A percentile compares a stretch with the other conserved stretches of the same genome.
phyloP scores from a whole-genome alignment of 2,888 invertebrate genomes.

The Zhuqinia jingwanae region DNA sequence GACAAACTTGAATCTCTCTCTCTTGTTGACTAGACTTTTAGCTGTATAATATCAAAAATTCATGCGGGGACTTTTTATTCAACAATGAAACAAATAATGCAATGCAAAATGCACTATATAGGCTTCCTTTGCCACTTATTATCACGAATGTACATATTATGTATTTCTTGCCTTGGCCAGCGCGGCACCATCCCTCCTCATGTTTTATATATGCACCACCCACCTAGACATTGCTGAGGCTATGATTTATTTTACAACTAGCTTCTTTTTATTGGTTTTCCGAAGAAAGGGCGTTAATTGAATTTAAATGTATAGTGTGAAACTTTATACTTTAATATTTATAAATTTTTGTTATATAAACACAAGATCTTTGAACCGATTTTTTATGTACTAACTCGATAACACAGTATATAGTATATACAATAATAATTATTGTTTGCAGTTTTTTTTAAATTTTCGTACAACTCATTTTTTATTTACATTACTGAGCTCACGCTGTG shows the following conservation, averaged over 20 bases:
- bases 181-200: not conserved
- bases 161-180: slow-evolving; percentile 17
- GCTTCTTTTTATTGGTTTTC: not conserved
- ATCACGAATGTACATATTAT: too few relatives aligned
- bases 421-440: too few relatives aligned
- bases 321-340: slow-evolving; percentile 12
- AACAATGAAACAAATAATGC: slow-evolving; percentile 55
- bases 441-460: not conserved
- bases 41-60: slow-evolving; percentile 17
- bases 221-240: not conserved
- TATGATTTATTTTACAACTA: not conserved
- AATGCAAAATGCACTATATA: slow-evolving; percentile 5
- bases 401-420: not conserved
- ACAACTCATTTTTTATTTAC: too few relatives aligned
- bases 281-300: too few relatives aligned
- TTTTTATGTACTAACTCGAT: not conserved
- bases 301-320: slow-evolving; percentile 4
- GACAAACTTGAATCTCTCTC: slow-evolving; percentile 62
- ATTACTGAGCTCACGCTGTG: not conserved
- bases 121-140: slow-evolving; percentile 55
- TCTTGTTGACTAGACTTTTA: slow-evolving; percentile 11
- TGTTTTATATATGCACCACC: too few relatives aligned
- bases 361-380: not conserved
- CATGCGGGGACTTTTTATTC: slow-evolving; percentile 24
- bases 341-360: slow-evolving; percentile 1